Evolutionary conservation across 2,113 vertebrate genomes (phyloP).

Genomic region (Deroptyus accipitrinus): DNA sequence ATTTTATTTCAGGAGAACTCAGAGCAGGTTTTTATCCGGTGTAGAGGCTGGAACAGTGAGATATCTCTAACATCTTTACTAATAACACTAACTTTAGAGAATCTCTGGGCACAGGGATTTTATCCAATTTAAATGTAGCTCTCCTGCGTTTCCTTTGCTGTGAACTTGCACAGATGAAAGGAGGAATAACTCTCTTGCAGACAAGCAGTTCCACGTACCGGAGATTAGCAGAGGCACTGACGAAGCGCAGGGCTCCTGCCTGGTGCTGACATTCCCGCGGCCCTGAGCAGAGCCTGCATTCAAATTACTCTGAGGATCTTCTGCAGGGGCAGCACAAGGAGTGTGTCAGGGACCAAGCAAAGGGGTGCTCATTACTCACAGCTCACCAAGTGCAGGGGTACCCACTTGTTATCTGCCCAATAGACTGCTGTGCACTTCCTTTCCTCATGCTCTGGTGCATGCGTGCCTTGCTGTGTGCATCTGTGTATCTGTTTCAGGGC

Average conservation of each 20-base stretch:
- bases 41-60: background rate
- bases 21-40: background rate
- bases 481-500: background rate
- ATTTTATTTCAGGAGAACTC: background rate
- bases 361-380: background rate
- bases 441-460: background rate
- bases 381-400: background rate
- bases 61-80: background rate
- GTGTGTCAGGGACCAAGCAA: background rate
- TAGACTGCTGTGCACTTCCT: background rate
- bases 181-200: background rate
- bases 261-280: background rate
- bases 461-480: background rate
- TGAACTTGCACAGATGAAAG: background rate
- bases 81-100: conserved; percentile 22
- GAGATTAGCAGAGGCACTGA: conserved; percentile 14
- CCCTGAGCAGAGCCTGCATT: background rate
- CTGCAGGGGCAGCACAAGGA: background rate
- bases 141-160: conserved; percentile 9
- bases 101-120: background rate
- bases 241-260: background rate
- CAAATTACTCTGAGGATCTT: background rate
- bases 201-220: background rate
- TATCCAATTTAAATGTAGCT: conserved; percentile 32
- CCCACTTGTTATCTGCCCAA: rapidly evolving